Evolutionary conservation across 2,797 vertebrate genomes (phyloP).

Genomic region (Scolopax rusticola): DNA sequence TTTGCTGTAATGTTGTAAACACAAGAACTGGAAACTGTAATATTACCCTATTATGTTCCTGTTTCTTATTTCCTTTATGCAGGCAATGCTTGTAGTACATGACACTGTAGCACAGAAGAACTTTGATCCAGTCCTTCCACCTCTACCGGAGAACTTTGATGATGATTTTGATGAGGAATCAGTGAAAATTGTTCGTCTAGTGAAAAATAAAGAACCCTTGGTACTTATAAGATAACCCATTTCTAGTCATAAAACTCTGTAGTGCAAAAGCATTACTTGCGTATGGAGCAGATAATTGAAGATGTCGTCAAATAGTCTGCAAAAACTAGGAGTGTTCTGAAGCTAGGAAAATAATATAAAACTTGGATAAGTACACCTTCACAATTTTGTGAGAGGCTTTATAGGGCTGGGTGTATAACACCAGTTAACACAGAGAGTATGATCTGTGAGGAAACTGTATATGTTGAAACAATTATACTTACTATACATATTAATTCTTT

Average conservation of each 20-base stretch:
- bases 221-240: constrained; percentile 70
- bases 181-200: constrained; percentile 93
- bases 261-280: neutral
- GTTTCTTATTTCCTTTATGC: constrained; percentile 3
- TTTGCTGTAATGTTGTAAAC: neutral
- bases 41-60: neutral
- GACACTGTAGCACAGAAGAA: constrained; percentile 96
- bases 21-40: neutral
- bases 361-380: neutral
- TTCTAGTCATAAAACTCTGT: neutral
- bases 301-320: neutral
- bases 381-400: neutral
- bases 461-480: neutral
- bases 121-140: constrained; percentile 92
- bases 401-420: neutral
- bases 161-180: constrained; percentile 94
- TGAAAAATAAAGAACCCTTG: constrained; percentile 95
- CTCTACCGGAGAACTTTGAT: constrained; percentile 88
- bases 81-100: constrained; percentile 93
- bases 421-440: rapidly evolving
- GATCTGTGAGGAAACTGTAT: neutral
- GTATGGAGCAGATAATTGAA: neutral
- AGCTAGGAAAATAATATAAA: neutral
- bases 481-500: neutral
- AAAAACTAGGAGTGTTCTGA: neutral